Base-by-base conservation (phyloP, 1,140 invertebrate species). In the Tetramorium alpestre region DNA sequence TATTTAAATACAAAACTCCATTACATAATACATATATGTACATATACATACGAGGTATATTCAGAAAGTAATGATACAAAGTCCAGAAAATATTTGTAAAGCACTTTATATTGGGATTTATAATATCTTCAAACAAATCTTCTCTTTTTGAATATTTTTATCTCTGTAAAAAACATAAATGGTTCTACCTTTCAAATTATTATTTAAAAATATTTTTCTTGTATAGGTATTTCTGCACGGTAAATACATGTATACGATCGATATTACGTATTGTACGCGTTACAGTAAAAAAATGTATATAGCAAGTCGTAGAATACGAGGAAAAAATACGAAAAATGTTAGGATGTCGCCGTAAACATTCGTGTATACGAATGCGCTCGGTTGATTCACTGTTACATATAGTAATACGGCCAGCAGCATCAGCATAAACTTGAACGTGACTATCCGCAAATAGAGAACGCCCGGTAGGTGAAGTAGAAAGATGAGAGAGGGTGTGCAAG, bases 341-440 rank as follows among this genome's bases (percentile, higher is more conserved):
- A 67, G 25, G 25, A n/a, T 18, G n/a, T 28, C 16, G 44, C 4
- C 41, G 44, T 89, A 89, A 89, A 89, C 70, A 89, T 70, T 33
- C 54, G 47, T 72, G 25, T 76, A 89, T 49, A 82, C 49, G 87
- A 60, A 85, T 85, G 87, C 73, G 33, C 41, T 73, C 54, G 60
- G 60, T 87, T 85, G 81, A 85, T 89, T 86, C 72, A 85, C 73
- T 62, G 67, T 51, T 62, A 56, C 8, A 22, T 18, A 22, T 33
- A 64, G 69, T 87, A 88, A 77, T 75, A 60, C 25, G 18, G 44
- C 65, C 25, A 60, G 44, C 28, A 67, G 41, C 47, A 54, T 69
- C 70, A 60, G 49, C 38, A 38, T 88, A 49, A 85, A 89, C 49
- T 89, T 56, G 62, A 78, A 88, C 72, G 80, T 88, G 87, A 89